A percentile compares a stretch with the other conserved stretches of the same genome.
Conservation (phyloP, 2,888 invertebrate genomes). For the Platerodrilus igneus region DNA sequence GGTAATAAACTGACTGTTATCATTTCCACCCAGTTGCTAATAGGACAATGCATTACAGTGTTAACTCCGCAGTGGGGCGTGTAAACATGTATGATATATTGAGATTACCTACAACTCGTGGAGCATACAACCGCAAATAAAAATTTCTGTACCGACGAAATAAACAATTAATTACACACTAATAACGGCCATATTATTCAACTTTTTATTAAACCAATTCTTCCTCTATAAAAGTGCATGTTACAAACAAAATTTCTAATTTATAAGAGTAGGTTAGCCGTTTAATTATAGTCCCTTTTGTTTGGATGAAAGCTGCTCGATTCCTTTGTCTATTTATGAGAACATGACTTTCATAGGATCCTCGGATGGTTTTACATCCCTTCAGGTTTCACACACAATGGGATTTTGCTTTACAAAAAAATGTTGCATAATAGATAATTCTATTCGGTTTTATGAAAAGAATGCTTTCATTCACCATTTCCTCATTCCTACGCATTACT, state of each 20-base stretch:
- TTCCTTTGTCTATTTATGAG: conserved; percentile 16
- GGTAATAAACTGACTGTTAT: conserved; percentile 41
- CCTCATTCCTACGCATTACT: no score
- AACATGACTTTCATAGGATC: conserved; percentile 14
- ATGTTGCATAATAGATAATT: no score
- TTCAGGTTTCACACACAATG: no score
- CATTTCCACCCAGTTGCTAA: conserved; percentile 42
- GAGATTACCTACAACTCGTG: no score
- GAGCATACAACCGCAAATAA: no score
- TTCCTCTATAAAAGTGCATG: conserved; percentile 3
- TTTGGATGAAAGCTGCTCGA: conserved; percentile 9
- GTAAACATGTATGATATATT: conserved; percentile 34
- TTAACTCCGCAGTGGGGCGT: conserved; percentile 33
- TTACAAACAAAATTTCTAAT: conserved; percentile 16
- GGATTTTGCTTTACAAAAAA: no score
- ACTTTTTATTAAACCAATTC: conserved; percentile 14
- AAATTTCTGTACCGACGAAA: no score
- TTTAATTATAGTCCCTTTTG: conserved; percentile 16
- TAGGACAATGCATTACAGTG: conserved; percentile 39
- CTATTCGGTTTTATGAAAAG: no score
- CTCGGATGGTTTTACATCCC: conserved; percentile 14
- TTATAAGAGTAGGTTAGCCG: conserved; percentile 12
- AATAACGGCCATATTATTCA: conserved; percentile 9
- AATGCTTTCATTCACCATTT: no score
- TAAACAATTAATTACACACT: conserved; percentile 1